These are phyloP conservation scores for Drosophila athabasca DNA, from an alignment of 1,140 invertebrate genomes.

Conservation along the genomic window DNA sequence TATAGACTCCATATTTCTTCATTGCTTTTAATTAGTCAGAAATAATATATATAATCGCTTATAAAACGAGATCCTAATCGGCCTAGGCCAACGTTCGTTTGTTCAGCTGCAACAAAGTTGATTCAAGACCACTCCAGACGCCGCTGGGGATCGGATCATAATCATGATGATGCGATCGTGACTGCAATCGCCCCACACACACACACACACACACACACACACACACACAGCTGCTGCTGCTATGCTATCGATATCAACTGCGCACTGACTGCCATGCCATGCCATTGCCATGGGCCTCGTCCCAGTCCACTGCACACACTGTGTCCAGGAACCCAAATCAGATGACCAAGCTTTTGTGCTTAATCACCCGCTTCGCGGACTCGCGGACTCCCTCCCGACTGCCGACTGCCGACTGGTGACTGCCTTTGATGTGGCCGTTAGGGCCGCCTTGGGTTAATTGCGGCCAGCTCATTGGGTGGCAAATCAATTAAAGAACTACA, in stretches of 20 bases:
- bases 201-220: too few relatives aligned
- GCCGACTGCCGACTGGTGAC: conserved; percentile 22
- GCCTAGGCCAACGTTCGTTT: conserved; percentile 1
- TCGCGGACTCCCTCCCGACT: too few relatives aligned
- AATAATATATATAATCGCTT: conserved; percentile 53
- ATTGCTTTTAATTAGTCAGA: conserved; percentile 72
- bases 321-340: conserved; percentile 62
- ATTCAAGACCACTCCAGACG: conserved; percentile 19
- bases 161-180: conserved; percentile 13
- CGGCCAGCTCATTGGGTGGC: conserved; percentile 77
- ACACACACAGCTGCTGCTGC: too few relatives aligned
- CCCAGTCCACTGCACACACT: not conserved
- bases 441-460: conserved; percentile 71
- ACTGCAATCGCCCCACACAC: conserved; percentile 36
- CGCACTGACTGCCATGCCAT: conserved; percentile 15
- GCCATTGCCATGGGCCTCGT: not conserved
- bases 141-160: conserved; percentile 23
- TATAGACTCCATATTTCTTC: conserved; percentile 68
- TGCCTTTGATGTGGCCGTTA: conserved; percentile 52
- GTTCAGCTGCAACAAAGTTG: conserved; percentile 50
- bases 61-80: conserved; percentile 66
- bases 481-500: conserved; percentile 71
- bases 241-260: conserved; percentile 33
- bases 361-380: conserved; percentile 60
- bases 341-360: conserved; percentile 51